These are phyloP conservation scores for Physeter macrocephalus DNA, from an alignment of 2,113 vertebrate genomes.

Conservation along the genomic window DNA sequence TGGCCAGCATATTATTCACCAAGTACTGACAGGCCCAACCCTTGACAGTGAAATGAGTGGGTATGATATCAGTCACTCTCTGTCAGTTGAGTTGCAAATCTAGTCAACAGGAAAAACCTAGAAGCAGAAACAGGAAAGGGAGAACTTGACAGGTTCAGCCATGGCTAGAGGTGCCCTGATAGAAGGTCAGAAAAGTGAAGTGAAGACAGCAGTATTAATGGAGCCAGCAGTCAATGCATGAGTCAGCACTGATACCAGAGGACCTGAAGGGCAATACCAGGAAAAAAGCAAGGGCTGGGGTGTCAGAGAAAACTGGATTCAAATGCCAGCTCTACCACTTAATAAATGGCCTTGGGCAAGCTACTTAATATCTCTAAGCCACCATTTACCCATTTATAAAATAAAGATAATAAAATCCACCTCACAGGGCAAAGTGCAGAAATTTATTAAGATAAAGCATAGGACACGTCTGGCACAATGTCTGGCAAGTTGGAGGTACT, in stretches of 20 bases:
- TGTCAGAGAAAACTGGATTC: constrained; percentile 12
- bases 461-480: neutral
- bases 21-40: constrained; percentile 30
- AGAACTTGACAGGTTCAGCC: neutral
- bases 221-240: neutral
- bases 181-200: neutral
- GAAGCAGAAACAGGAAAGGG: neutral
- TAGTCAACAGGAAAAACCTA: constrained; percentile 1
- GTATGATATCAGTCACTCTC: constrained; percentile 56
- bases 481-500: neutral
- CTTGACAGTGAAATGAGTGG: constrained; percentile 55
- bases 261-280: neutral
- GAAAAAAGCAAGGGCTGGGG: neutral
- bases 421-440: neutral
- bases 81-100: constrained; percentile 61
- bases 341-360: constrained; percentile 39
- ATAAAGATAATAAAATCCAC: constrained; percentile 45
- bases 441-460: constrained; percentile 22
- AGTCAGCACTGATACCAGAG: neutral
- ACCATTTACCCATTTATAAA: constrained; percentile 33
- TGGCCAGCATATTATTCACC: constrained; percentile 22
- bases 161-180: neutral
- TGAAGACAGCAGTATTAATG: neutral
- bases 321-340: constrained; percentile 43
- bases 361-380: constrained; percentile 35